Evolutionary conservation across 2,113 vertebrate genomes (phyloP), one percentile per base, ranked within the genome.

Genomic region (Puffinus mauretanicus): DNA sequence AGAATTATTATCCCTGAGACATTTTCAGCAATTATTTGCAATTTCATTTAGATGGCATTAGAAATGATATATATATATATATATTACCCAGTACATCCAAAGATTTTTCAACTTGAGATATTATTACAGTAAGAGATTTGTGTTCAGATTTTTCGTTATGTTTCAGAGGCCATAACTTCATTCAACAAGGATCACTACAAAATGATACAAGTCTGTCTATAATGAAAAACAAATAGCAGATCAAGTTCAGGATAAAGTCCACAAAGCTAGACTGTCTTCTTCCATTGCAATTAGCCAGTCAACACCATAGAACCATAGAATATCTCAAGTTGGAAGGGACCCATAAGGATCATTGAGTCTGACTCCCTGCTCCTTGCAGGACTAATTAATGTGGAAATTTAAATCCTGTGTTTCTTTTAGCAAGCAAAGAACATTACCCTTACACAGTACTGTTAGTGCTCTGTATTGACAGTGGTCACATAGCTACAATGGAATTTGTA

Each of bases 331-430:
- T 52, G 57, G 47, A 52, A 64, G 18, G 25, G 15, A 65, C 6
- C 38, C n/a, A 2, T 9, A 25, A 25, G 27, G 13, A 34, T 21
- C 61, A 11, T 13, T 1, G 4, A 12, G 18, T 2, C 16, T 62
- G 76, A 3, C 4, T 20, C 58, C 20, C 49, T 55, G 60, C 8
- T 76, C 24, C 30, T 47, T 5, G 5, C 30, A 55, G 47, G 46
- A 24, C 34, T 38, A 66, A 3, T 7, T 8, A 20, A 55, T 11
- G 14, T 16, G 11, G 47, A 60, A 64, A 32, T 72, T 51, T 29
- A 18, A 34, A 10, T 22, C 26, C 62, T 26, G 11, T 46, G 46
- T 16, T 54, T 57, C 25, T 69, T 13, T 40, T 30, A 60, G 36
- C 58, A 85, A 21, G 16, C 24, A 40, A 64, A 69, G 66, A 76